Conservation (phyloP, 2,113 vertebrate species). For the Cochlearius cochlearius region DNA sequence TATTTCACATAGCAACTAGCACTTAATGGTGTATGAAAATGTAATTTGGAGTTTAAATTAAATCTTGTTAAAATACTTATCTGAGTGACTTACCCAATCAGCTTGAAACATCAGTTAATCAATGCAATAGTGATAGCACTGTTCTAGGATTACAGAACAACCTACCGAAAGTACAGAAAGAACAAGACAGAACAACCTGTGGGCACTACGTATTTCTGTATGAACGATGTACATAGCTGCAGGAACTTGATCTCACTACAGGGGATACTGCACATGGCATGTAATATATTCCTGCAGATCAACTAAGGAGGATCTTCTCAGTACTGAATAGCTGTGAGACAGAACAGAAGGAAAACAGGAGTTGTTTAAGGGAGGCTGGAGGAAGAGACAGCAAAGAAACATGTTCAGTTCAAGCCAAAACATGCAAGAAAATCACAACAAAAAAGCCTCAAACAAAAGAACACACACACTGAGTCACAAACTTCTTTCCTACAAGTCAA, state of each 20-base stretch:
- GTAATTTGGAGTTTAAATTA: slow-evolving; percentile 25
- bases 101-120: background rate
- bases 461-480: background rate
- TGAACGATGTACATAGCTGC: background rate
- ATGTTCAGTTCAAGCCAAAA: slow-evolving; percentile 15
- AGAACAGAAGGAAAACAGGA: background rate
- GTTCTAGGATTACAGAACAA: background rate
- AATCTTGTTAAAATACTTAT: slow-evolving; percentile 12
- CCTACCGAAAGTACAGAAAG: background rate
- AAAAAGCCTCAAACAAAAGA: background rate
- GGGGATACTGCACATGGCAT: background rate
- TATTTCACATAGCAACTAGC: background rate
- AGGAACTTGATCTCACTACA: background rate
- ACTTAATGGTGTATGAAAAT: slow-evolving; percentile 15
- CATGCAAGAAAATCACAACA: background rate
- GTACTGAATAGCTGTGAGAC: background rate
- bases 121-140: background rate
- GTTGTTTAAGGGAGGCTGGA: background rate
- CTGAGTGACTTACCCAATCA: background rate
- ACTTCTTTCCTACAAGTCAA: background rate
- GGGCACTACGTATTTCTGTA: background rate
- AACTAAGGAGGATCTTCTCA: background rate
- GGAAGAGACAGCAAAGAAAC: background rate
- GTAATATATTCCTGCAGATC: background rate
- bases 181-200: background rate